phyloP scores from a whole-genome alignment of 2,888 invertebrate species.

The Lasioglossum lativentre region DNA sequence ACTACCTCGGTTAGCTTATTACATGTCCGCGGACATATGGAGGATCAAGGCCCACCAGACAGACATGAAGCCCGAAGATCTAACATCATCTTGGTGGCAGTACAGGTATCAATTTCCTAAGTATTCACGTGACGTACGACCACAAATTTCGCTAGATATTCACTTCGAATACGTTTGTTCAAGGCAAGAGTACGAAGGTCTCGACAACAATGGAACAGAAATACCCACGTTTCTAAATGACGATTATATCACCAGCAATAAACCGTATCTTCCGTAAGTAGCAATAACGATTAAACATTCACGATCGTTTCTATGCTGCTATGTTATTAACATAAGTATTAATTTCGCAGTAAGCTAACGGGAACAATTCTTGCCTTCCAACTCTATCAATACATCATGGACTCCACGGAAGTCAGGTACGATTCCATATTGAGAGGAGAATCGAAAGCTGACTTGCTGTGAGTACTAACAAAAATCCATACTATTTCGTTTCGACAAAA shows the following conservation, averaged over 20 bases:
- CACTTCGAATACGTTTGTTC: not conserved
- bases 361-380: conserved; percentile 79
- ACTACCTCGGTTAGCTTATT: conserved; percentile 81
- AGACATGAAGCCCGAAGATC: conserved; percentile 66
- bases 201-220: conserved; percentile 59
- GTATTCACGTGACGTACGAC: conserved; percentile 65
- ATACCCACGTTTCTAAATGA: conserved; percentile 78
- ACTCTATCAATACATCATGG: conserved; percentile 77
- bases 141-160: not conserved
- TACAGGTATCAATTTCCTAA: conserved; percentile 71
- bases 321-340: conserved; percentile 13
- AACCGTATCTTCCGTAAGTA: conserved; percentile 81
- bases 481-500: not conserved
- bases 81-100: conserved; percentile 79
- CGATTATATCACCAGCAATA: conserved; percentile 76
- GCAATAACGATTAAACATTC: not conserved
- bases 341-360: conserved; percentile 75
- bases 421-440: conserved; percentile 62
- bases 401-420: conserved; percentile 76
- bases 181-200: conserved; percentile 75
- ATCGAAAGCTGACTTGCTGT: conserved; percentile 74
- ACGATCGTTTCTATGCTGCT: not conserved
- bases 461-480: conserved; percentile 53
- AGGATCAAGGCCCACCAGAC: conserved; percentile 76
- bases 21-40: conserved; percentile 78